Evolutionary conservation across 2,888 invertebrate genomes (phyloP), one percentile per base, ranked within the genome.

Genomic region (Agriopis leucophaearia): DNA sequence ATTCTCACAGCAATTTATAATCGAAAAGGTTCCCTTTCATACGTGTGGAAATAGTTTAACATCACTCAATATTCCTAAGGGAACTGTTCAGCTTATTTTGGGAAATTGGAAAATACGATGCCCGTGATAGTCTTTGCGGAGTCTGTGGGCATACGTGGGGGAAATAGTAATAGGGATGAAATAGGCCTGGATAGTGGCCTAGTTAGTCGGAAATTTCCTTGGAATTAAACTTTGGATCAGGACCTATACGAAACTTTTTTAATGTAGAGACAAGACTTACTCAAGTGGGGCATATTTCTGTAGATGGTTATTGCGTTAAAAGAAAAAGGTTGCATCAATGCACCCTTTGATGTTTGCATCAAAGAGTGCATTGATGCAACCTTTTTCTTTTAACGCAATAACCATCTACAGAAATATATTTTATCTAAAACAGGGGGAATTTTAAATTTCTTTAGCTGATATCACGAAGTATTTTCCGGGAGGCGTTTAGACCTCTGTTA

Each of bases 1-100:
- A 72, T 81, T 77, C 69, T 76, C 72, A 57, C 51, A 57, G 38
- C 66, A 74, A 80, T 79, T 79, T 79, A 78, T 78, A 73, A 75
- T 71, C 69, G 66, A 56, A 27, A 55, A 60, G 60, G 68, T 70
- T 68, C 60, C 66, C 65, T 75, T 75, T 69, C 69, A 64, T 71
- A 57, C 67, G 52, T 51, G 64, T 64, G 65, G 66, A 69, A 60
- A 73, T 73, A 58, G 66, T 68, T 73, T 62, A 57, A 71, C 70
- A 75, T 75, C 73, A 71, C 74, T 73, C 74, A 69, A 70, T 74
- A 69, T 64, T 61, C 74, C 65, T 59, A 8, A 57, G 70, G 69
- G 74, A 67, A 71, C 67, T 38, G 35, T 60, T 61, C 50, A 64
- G 69, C 69, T 68, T 73, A 73, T 73, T 69, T 71, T 66, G 65